phyloP scores from a whole-genome alignment of 2,888 invertebrate species.

The Papilio elwesi region DNA sequence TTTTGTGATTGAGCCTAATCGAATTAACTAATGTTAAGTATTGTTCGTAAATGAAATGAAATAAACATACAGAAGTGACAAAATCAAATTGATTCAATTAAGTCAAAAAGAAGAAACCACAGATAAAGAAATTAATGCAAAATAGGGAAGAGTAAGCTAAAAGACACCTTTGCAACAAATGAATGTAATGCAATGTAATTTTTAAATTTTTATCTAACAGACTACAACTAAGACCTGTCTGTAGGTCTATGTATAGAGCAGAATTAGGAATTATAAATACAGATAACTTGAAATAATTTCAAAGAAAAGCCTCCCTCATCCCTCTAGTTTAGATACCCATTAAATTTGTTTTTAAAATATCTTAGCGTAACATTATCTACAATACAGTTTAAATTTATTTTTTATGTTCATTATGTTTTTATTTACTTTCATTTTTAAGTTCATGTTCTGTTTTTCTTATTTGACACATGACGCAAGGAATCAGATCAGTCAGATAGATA shows the following conservation, averaged over 20 bases:
- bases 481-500: too few species aligned
- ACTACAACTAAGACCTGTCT: neutral
- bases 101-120: neutral
- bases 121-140: neutral
- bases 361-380: too few species aligned
- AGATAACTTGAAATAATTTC: neutral
- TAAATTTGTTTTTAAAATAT: too few species aligned
- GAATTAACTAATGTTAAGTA: constrained; percentile 6
- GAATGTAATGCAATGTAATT: too few species aligned
- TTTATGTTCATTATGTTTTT: too few species aligned
- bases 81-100: constrained; percentile 4
- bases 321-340: neutral
- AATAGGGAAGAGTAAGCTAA: neutral
- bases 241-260: neutral
- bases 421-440: too few species aligned
- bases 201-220: neutral
- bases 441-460: too few species aligned
- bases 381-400: too few species aligned
- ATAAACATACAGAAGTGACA: constrained; percentile 19
- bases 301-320: neutral
- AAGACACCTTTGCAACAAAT: neutral
- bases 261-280: neutral
- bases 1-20: constrained; percentile 54
- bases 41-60: constrained; percentile 13
- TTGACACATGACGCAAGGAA: too few species aligned